These are phyloP conservation scores for Amazona guildingii DNA, from an alignment of 2,113 vertebrate species.

Conservation along the genomic window DNA sequence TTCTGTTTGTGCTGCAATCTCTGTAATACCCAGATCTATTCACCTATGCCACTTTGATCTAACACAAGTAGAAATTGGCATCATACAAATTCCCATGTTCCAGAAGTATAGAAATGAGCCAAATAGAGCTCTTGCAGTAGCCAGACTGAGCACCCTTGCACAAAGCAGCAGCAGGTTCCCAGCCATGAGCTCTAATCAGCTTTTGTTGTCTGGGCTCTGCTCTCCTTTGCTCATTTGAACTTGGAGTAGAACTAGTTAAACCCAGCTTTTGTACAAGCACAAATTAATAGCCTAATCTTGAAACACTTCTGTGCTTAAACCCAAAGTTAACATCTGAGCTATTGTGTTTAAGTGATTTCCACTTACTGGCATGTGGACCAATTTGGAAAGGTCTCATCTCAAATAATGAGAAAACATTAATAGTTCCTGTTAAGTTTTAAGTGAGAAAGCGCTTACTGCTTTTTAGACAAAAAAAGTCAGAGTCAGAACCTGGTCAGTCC, in stretches of 20 bases:
- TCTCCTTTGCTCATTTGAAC: background rate
- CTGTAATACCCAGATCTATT: background rate
- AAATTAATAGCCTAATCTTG: background rate
- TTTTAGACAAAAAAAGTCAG: background rate
- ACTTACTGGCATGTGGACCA: background rate
- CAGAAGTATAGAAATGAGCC: background rate
- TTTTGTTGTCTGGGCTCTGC: background rate
- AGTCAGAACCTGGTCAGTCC: background rate
- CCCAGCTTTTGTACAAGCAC: background rate
- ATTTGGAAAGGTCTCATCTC: background rate
- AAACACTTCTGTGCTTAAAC: background rate
- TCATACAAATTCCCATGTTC: background rate
- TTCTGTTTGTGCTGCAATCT: background rate
- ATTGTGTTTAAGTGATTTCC: background rate
- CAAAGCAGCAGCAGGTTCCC: rapidly evolving
- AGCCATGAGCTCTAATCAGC: background rate
- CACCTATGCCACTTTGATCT: background rate
- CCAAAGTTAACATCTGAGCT: background rate
- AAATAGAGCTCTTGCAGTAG: rapidly evolving
- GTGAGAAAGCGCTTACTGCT: background rate
- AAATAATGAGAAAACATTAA: background rate
- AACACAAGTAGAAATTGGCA: background rate
- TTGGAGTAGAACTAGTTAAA: background rate
- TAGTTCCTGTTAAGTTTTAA: background rate
- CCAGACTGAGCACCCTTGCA: background rate